Percentiles rank a stretch among this genome's conserved stretches.
phyloP scores from a whole-genome alignment of 1,140 invertebrate species.

The Drosophila obscura region DNA sequence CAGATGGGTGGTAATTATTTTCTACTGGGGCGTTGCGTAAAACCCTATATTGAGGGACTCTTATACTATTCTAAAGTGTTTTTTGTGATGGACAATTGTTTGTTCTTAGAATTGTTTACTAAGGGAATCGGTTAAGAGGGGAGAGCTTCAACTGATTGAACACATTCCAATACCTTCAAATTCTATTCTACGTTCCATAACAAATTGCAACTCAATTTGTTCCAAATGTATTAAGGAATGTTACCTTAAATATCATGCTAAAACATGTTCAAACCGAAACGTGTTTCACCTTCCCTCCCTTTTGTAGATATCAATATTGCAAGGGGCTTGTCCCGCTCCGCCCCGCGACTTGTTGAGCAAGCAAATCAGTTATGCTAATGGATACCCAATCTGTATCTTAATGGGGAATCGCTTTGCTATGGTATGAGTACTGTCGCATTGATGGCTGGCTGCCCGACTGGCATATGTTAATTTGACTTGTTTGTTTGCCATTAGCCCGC shows the following conservation, averaged over 20 bases:
- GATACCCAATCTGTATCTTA: constrained; percentile 49
- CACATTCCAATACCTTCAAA: no score
- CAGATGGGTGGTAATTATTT: neutral
- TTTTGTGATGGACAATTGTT: neutral
- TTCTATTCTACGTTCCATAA: no score
- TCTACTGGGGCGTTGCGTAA: constrained; percentile 7
- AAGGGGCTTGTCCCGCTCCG: constrained; percentile 28
- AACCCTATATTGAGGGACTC: neutral
- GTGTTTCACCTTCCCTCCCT: constrained; percentile 4
- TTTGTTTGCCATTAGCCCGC: constrained; percentile 37
- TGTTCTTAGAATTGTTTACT: no score
- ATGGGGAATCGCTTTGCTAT: constrained; percentile 20
- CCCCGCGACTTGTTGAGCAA: constrained; percentile 31
- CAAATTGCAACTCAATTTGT: no score
- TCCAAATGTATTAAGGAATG: no score
- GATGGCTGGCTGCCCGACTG: neutral
- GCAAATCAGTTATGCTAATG: constrained; percentile 47
- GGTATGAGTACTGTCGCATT: no score
- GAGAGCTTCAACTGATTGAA: no score
- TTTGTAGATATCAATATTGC: neutral
- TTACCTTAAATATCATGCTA: neutral
- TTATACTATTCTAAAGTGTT: neutral
- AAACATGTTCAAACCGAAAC: constrained; percentile 12
- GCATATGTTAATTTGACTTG: constrained; percentile 45
- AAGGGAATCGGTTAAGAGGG: no score